Evolutionary conservation across 2,113 vertebrate genomes (phyloP).

Genomic region (Proteles cristata): DNA sequence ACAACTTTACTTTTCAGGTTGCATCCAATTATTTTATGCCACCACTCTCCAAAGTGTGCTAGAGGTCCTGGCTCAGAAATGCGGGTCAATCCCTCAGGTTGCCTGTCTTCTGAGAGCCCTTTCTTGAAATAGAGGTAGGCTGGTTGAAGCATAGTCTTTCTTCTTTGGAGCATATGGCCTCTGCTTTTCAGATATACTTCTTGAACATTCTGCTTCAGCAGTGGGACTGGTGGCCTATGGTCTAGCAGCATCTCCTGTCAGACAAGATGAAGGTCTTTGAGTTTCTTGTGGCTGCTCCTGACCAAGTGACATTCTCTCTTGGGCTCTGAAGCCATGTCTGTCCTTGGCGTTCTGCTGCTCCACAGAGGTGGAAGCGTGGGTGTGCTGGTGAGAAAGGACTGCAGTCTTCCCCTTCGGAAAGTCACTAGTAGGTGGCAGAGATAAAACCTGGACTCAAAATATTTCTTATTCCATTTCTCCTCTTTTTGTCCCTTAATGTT

Average conservation of each 20-base stretch:
- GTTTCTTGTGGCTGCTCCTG: neutral
- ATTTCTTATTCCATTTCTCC: neutral
- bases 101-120: neutral
- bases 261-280: neutral
- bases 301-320: neutral
- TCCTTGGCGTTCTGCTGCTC: neutral
- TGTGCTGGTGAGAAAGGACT: neutral
- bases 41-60: neutral
- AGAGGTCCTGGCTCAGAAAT: neutral
- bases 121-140: neutral
- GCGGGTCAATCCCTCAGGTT: neutral
- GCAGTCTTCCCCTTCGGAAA: neutral
- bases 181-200: neutral
- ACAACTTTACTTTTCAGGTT: neutral
- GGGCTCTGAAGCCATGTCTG: neutral
- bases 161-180: neutral
- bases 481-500: neutral
- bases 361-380: neutral
- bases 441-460: neutral
- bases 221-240: neutral
- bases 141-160: neutral
- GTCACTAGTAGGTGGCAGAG: neutral
- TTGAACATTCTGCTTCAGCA: neutral
- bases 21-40: neutral
- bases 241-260: neutral